A percentile compares a stretch with the other conserved stretches of the same genome.
Evolutionary conservation across 2,888 invertebrate species (phyloP).

Genomic region (Margaritifera margaritifera): DNA sequence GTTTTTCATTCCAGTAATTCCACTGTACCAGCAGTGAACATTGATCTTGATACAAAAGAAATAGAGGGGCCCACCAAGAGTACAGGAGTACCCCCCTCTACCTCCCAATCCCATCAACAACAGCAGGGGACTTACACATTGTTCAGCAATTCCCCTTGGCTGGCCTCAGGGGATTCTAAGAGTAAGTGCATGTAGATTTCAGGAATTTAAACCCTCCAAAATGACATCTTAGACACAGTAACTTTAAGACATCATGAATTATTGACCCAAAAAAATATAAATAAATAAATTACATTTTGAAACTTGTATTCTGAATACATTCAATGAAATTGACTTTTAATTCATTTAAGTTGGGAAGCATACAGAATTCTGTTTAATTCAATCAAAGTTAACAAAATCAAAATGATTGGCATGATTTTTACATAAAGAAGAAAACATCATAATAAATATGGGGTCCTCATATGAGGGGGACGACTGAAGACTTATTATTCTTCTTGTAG

Average conservation of each 20-base stretch:
- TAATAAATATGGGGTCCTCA: no score
- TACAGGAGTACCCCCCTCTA: slow-evolving; percentile 15
- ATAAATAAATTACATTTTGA: no score
- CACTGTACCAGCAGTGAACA: slow-evolving; percentile 32
- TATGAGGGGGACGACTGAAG: no score
- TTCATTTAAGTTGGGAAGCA: background rate
- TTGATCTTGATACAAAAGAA: slow-evolving; percentile 28
- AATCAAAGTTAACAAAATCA: no score
- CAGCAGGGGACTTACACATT: slow-evolving; percentile 63
- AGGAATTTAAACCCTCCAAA: background rate
- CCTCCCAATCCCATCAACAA: slow-evolving; percentile 16
- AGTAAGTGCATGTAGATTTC: slow-evolving; percentile 27
- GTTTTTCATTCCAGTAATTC: slow-evolving; percentile 16
- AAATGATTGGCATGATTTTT: no score
- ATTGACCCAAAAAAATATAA: no score
- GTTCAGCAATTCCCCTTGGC: slow-evolving; percentile 68
- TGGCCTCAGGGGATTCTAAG: slow-evolving; percentile 55
- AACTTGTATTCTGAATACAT: no score
- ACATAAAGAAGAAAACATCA: no score
- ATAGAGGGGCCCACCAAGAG: slow-evolving; percentile 4
- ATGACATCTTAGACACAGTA: background rate
- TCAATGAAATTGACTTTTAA: background rate
- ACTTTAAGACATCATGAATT: background rate
- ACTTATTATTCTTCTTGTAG: no score
- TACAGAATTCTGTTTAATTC: no score